Conservation (phyloP, 2,797 vertebrate genomes). For the Ceyx erithaca region DNA sequence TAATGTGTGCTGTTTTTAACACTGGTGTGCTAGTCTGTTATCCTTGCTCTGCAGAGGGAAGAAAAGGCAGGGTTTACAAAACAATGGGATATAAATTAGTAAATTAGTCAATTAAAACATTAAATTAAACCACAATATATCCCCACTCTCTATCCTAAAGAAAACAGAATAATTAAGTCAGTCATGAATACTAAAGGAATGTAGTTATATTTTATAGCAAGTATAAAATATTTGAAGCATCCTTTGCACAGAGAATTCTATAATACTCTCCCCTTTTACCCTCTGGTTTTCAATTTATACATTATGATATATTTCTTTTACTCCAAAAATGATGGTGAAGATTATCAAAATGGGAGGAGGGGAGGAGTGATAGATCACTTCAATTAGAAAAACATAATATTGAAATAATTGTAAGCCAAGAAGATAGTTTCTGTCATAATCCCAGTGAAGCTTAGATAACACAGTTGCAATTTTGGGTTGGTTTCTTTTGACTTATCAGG, state of each 20-base stretch:
- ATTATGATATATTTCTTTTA: not conserved
- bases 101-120: not conserved
- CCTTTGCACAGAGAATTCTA: not conserved
- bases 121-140: not conserved
- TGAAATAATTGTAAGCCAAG: constrained; percentile 31
- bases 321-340: not conserved
- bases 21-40: not conserved
- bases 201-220: constrained; percentile 29
- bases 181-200: not conserved
- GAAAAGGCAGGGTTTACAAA: not conserved
- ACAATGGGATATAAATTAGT: not conserved
- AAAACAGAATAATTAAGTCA: constrained; percentile 11
- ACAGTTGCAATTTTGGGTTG: constrained; percentile 30
- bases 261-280: not conserved
- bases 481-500: constrained; percentile 57
- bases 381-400: constrained; percentile 41
- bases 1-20: not conserved
- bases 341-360: not conserved
- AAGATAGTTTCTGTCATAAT: constrained; percentile 27
- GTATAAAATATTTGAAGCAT: constrained; percentile 6
- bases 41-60: not conserved
- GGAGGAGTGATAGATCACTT: not conserved
- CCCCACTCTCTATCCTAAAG: not conserved
- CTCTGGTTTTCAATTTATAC: constrained; percentile 2
- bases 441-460: constrained; percentile 41